Conservation (phyloP, 2,797 vertebrate genomes). For the Serranus cabrilla region DNA sequence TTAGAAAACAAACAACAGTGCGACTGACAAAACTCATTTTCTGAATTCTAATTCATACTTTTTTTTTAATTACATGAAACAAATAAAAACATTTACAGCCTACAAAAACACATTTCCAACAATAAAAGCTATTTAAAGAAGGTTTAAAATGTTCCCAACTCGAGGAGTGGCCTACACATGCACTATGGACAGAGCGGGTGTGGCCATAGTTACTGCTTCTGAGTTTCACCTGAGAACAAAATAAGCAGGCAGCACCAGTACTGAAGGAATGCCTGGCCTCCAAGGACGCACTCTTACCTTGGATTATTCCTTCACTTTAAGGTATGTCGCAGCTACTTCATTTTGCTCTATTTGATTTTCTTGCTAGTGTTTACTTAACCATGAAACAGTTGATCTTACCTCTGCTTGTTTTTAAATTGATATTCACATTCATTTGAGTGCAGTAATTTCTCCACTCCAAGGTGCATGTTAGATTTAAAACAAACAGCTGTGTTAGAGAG, state of each 20-base stretch:
- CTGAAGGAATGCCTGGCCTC: slow-evolving; percentile 12
- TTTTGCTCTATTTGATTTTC: neutral
- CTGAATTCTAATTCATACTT: neutral
- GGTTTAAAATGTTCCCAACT: neutral
- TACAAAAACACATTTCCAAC: neutral
- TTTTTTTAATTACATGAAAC: neutral
- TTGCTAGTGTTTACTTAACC: slow-evolving; percentile 14
- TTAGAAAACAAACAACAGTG: neutral
- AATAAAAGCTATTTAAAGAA: neutral
- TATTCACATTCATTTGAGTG: slow-evolving; percentile 15
- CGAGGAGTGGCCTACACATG: slow-evolving; percentile 59
- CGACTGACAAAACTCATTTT: neutral
- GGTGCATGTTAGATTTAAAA: neutral
- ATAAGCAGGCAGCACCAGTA: slow-evolving; percentile 32
- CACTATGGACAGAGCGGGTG: slow-evolving; percentile 80
- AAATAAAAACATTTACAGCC: neutral
- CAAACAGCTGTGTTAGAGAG: neutral
- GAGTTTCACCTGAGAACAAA: slow-evolving; percentile 77
- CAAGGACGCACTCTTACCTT: slow-evolving; percentile 24
- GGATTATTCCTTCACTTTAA: slow-evolving; percentile 54
- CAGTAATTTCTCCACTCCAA: neutral
- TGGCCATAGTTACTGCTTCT: slow-evolving; percentile 62
- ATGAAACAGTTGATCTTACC: neutral
- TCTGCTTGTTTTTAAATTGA: slow-evolving; percentile 25
- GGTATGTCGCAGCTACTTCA: slow-evolving; percentile 55